phyloP scores from a whole-genome alignment of 37 sponge, comb jelly and placozoan genomes.

The Spongilla lacustris region DNA sequence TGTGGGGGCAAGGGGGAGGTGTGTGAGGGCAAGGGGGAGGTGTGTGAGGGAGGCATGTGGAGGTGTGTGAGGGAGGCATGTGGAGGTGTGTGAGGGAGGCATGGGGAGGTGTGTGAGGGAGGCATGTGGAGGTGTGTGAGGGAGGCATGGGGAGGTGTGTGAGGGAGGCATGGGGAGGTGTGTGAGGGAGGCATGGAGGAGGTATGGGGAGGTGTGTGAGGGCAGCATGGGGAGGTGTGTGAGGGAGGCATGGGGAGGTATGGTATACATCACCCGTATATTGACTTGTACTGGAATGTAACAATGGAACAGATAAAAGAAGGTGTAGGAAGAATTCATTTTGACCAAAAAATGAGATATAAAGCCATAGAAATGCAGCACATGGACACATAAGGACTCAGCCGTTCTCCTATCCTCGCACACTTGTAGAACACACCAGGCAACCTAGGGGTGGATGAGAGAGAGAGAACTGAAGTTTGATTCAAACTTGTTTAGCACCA shows the following conservation, averaged over 20 bases:
- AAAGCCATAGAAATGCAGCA: slow-evolving; percentile 89
- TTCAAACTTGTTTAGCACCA: neutral
- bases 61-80: neutral
- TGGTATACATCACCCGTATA: too few species aligned
- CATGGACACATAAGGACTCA: slow-evolving; percentile 87
- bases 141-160: neutral
- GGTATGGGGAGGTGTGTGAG: too few species aligned
- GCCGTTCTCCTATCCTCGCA: slow-evolving; percentile 91
- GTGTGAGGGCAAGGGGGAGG: too few species aligned
- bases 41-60: too few species aligned
- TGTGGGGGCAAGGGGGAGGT: too few species aligned
- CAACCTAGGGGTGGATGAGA: slow-evolving; percentile 34
- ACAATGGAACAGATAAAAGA: too few species aligned
- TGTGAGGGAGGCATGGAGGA: too few species aligned
- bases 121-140: neutral
- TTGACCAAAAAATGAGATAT: slow-evolving; percentile 69
- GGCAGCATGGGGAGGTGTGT: neutral
- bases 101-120: neutral
- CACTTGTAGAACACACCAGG: slow-evolving; percentile 85
- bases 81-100: too few species aligned
- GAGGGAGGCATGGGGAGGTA: neutral
- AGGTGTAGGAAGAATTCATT: too few species aligned
- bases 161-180: too few species aligned
- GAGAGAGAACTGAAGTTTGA: neutral
- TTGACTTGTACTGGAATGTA: too few species aligned